Evolutionary conservation across 2,888 invertebrate species (phyloP).

Genomic region (Molorchus minor): DNA sequence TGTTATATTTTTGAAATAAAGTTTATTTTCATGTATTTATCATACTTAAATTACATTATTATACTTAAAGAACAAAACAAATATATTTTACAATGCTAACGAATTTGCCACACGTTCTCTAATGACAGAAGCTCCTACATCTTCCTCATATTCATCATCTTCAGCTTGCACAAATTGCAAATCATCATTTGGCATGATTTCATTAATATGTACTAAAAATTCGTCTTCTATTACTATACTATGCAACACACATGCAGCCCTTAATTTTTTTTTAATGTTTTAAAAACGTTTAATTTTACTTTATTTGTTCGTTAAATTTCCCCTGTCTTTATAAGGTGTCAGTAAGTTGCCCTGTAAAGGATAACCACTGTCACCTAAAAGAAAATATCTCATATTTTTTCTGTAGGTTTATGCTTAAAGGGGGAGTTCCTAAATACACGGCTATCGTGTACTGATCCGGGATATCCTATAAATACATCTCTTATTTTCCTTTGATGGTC

Average conservation of each 20-base stretch:
- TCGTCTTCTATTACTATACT: neutral
- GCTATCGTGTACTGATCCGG: constrained; percentile 7
- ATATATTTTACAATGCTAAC: neutral
- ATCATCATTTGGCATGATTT: neutral
- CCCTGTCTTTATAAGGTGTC: constrained; percentile 9
- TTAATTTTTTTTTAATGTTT: neutral
- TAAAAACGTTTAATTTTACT: neutral
- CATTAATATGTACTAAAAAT: neutral
- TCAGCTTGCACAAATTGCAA: neutral
- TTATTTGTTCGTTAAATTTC: constrained; percentile 10
- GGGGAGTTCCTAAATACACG: constrained; percentile 17
- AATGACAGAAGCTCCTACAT: neutral
- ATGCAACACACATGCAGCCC: neutral
- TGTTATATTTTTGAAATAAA: no score
- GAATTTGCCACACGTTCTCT: neutral
- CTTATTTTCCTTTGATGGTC: constrained; percentile 10
- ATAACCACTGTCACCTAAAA: constrained; percentile 6
- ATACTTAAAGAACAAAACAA: no score
- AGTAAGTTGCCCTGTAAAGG: neutral
- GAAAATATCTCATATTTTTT: no score
- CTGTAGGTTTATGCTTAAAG: no score
- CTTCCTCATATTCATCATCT: neutral
- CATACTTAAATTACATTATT: no score
- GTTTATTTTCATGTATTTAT: no score
- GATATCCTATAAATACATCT: constrained; percentile 9